phyloP scores from a whole-genome alignment of 2,113 vertebrate genomes.

The Gymnobelideus leadbeateri region DNA sequence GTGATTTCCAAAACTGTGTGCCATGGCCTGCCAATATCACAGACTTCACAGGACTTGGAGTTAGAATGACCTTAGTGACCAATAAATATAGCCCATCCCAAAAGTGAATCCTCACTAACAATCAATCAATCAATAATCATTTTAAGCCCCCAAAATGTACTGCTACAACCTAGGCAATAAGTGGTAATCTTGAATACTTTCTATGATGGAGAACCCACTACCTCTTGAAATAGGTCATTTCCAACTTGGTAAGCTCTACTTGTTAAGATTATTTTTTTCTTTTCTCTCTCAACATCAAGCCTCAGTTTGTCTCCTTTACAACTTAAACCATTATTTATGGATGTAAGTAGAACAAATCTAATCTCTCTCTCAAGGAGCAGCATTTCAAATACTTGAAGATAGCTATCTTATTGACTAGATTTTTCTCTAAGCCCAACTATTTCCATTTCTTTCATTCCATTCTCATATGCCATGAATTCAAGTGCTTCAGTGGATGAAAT shows the following conservation, averaged over 20 bases:
- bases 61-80: not conserved
- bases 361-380: not conserved
- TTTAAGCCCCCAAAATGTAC: not conserved
- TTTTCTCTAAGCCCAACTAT: not conserved
- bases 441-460: too few species aligned
- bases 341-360: too few species aligned
- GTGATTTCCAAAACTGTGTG: not conserved
- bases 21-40: not conserved
- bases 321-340: not conserved
- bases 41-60: not conserved
- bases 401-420: not conserved
- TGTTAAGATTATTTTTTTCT: too few species aligned
- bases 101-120: not conserved
- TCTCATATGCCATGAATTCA: not conserved
- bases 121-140: not conserved
- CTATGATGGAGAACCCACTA: not conserved
- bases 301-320: not conserved
- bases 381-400: not conserved
- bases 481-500: not conserved
- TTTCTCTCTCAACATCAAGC: not conserved
- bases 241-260: not conserved
- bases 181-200: not conserved
- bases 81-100: not conserved
- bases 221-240: too few species aligned
- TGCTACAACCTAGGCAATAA: not conserved